phyloP scores from a whole-genome alignment of 2,888 invertebrate genomes.

The Oscheius sp. region DNA sequence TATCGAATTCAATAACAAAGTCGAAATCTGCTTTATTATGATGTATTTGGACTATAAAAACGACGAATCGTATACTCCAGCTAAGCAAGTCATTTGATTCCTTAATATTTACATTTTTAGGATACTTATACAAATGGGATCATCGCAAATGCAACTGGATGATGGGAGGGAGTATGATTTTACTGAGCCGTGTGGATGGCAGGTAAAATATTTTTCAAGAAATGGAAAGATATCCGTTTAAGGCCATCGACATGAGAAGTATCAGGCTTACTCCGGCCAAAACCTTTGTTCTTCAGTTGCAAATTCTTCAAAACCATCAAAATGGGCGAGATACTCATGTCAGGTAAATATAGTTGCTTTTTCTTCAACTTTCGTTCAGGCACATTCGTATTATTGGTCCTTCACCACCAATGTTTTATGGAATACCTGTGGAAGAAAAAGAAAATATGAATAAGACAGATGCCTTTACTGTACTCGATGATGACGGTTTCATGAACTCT shows the following conservation, averaged over 20 bases:
- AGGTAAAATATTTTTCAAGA: conserved; percentile 76
- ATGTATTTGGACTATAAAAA: conserved; percentile 97
- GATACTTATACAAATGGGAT: conserved; percentile 52
- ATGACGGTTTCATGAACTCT: conserved; percentile 1
- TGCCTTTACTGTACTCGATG: neutral
- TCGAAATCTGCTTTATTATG: conserved; percentile 85
- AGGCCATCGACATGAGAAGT: conserved; percentile 59
- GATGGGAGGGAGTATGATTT: conserved; percentile 47
- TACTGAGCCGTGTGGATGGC: conserved; percentile 94
- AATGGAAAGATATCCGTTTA: too few relatives aligned
- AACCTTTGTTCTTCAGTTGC: conserved; percentile 90
- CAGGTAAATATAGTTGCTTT: conserved; percentile 76
- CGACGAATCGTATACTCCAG: conserved; percentile 98
- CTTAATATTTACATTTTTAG: conserved; percentile 28
- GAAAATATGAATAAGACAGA: neutral
- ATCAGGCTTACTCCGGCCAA: conserved; percentile 29
- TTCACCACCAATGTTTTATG: neutral
- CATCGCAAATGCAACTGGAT: conserved; percentile 57
- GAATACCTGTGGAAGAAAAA: neutral
- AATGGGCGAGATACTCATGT: conserved; percentile 98
- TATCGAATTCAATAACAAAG: conserved; percentile 77
- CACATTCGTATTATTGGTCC: conserved; percentile 54
- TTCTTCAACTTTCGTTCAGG: conserved; percentile 29
- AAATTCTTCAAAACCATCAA: conserved; percentile 96
- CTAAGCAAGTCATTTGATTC: conserved; percentile 74